Evolutionary conservation across 2,797 vertebrate genomes (phyloP).

Genomic region (Rallus crepitans): DNA sequence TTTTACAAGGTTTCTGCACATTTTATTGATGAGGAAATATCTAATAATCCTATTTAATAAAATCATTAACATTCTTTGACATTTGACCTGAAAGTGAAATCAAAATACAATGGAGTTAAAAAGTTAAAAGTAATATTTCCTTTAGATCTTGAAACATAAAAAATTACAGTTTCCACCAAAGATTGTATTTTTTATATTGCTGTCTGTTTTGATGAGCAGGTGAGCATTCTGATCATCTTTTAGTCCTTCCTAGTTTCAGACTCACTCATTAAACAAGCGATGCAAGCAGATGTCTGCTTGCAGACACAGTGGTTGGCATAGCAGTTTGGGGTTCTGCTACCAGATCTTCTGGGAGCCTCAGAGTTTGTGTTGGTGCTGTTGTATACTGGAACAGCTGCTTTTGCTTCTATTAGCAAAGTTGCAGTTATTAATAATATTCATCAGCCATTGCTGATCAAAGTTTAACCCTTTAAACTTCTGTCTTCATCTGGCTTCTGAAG

Average conservation of each 20-base stretch:
- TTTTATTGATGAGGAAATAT: conserved; percentile 30
- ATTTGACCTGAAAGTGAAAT: background rate
- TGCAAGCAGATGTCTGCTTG: background rate
- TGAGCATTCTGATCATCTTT: background rate
- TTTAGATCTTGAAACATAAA: background rate
- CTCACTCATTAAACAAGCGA: fast-evolving
- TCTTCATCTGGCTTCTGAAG: background rate
- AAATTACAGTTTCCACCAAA: background rate
- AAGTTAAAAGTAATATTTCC: background rate
- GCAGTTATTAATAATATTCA: background rate
- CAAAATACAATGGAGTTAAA: background rate
- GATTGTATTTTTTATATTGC: background rate
- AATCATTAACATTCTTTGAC: background rate
- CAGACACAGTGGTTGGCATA: fast-evolving
- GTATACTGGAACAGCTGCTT: background rate
- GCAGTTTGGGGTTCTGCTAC: background rate
- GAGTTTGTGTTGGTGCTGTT: background rate
- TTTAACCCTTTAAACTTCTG: background rate
- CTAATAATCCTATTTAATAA: background rate
- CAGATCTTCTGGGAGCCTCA: background rate
- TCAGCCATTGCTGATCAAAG: background rate
- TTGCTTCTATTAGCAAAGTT: background rate
- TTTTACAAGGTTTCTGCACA: background rate
- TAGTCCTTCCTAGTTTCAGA: background rate
- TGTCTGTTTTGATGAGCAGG: background rate